Percentiles rank a stretch among this genome's conserved stretches.
These are phyloP conservation scores for Scopus umbretta DNA, from an alignment of 2,113 vertebrate genomes.

Conservation along the genomic window DNA sequence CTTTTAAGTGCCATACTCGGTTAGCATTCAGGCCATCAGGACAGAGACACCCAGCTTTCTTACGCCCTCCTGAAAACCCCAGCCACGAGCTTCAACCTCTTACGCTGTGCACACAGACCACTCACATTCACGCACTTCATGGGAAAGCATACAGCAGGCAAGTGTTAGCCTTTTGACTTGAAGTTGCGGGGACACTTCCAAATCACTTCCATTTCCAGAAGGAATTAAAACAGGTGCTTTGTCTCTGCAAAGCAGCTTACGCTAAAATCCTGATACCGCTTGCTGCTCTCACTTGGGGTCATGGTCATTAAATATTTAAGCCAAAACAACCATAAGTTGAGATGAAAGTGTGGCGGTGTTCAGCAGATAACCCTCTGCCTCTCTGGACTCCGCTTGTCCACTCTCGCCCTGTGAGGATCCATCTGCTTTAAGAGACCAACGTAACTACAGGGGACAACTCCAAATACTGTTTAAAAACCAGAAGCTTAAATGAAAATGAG, in stretches of 20 bases:
- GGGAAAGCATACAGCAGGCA: not conserved
- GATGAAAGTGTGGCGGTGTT: not conserved
- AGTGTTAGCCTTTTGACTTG: not conserved
- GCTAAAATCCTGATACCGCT: not conserved
- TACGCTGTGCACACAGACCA: no score
- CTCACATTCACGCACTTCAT: not conserved
- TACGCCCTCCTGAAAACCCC: not conserved
- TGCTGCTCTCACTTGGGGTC: not conserved
- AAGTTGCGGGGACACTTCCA: not conserved
- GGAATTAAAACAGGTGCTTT: slow-evolving; percentile 33
- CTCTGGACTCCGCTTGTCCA: fast-evolving
- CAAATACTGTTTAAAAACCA: not conserved
- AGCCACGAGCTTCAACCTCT: not conserved
- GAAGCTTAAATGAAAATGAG: slow-evolving; percentile 34
- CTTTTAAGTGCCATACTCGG: not conserved
- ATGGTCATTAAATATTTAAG: not conserved
- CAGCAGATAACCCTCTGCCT: not conserved
- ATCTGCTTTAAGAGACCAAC: not conserved
- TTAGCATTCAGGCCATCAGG: not conserved
- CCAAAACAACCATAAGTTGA: not conserved
- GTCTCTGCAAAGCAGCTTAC: slow-evolving; percentile 32
- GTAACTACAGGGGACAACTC: not conserved
- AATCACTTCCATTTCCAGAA: slow-evolving; percentile 15
- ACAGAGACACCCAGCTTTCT: not conserved
- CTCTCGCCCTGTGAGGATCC: not conserved